Percentiles rank a stretch among this genome's conserved stretches.
These are phyloP conservation scores for Todiramphus saurophagus DNA, from an alignment of 2,113 vertebrate genomes.

Conservation along the genomic window DNA sequence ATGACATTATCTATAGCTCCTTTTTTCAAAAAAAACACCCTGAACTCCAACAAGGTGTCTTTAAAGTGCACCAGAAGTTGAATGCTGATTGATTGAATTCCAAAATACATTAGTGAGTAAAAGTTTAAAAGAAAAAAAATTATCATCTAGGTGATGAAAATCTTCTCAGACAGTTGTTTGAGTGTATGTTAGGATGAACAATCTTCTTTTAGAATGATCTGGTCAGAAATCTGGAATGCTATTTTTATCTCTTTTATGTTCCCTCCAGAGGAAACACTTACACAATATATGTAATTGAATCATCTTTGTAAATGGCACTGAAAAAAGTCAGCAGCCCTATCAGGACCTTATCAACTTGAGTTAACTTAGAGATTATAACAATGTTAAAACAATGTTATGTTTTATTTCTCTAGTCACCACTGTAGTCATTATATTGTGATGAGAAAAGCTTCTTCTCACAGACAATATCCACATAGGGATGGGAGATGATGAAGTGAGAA, in stretches of 20 bases:
- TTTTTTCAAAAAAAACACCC: not conserved
- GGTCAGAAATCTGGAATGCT: not conserved
- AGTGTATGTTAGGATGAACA: not conserved
- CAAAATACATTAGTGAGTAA: slow-evolving; percentile 33
- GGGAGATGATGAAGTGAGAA: not conserved
- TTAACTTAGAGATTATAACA: not conserved
- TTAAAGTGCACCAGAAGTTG: not conserved
- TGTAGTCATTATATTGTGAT: not conserved
- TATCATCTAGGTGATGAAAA: not conserved
- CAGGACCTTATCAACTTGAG: not conserved
- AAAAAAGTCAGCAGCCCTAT: slow-evolving; percentile 23
- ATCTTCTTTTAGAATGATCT: not conserved
- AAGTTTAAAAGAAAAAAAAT: not conserved
- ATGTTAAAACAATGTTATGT: not conserved
- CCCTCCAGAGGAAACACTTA: not conserved
- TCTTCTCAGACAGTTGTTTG: not conserved
- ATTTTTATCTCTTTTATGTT: not conserved
- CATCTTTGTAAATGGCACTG: not conserved
- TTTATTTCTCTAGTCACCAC: not conserved
- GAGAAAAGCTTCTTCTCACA: not conserved
- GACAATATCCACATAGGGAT: not conserved
- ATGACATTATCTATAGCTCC: not conserved
- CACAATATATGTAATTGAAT: not conserved
- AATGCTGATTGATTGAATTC: slow-evolving; percentile 3
- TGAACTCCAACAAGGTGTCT: not conserved